These are phyloP conservation scores for Drosophila ochracea DNA, from an alignment of 2,888 invertebrate genomes.

Conservation along the genomic window DNA sequence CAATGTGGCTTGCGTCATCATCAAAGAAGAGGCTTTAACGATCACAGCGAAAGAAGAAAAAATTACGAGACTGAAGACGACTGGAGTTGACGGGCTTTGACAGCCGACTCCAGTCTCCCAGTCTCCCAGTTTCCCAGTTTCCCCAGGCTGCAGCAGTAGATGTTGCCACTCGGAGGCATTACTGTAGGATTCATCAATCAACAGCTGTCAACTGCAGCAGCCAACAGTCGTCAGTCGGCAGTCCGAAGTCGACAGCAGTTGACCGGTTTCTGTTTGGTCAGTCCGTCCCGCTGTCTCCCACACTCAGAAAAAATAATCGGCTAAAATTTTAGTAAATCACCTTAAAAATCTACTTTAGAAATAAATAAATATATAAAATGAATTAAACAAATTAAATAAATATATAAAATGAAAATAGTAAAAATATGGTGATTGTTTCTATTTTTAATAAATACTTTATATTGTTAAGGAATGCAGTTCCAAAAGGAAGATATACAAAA, in stretches of 20 bases:
- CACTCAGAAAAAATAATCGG: not conserved
- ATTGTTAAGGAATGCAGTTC: too few species aligned
- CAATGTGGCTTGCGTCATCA: slow-evolving; percentile 70
- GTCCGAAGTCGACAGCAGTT: slow-evolving; percentile 16
- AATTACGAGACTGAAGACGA: slow-evolving; percentile 10
- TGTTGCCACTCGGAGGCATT: slow-evolving; percentile 56
- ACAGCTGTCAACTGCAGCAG: slow-evolving; percentile 75
- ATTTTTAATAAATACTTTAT: too few species aligned
- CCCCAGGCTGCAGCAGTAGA: slow-evolving; percentile 38
- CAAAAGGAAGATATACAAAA: too few species aligned
- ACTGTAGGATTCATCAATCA: slow-evolving; percentile 79
- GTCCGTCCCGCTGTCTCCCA: slow-evolving; percentile 41
- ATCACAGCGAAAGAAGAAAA: slow-evolving; percentile 44
- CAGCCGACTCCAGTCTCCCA: slow-evolving; percentile 53
- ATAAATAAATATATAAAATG: not conserved
- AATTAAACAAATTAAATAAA: too few species aligned
- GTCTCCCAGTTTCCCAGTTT: slow-evolving; percentile 39
- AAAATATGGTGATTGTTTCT: too few species aligned
- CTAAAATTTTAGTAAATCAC: not conserved
- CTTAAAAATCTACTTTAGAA: not conserved
- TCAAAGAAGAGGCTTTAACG: slow-evolving; percentile 68
- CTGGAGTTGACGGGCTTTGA: slow-evolving; percentile 56
- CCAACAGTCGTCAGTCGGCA: slow-evolving; percentile 36
- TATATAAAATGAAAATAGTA: too few species aligned
- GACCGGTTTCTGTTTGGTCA: slow-evolving; percentile 54